These are phyloP conservation scores for Agapornis canus DNA, from an alignment of 2,797 vertebrate genomes.

Conservation along the genomic window DNA sequence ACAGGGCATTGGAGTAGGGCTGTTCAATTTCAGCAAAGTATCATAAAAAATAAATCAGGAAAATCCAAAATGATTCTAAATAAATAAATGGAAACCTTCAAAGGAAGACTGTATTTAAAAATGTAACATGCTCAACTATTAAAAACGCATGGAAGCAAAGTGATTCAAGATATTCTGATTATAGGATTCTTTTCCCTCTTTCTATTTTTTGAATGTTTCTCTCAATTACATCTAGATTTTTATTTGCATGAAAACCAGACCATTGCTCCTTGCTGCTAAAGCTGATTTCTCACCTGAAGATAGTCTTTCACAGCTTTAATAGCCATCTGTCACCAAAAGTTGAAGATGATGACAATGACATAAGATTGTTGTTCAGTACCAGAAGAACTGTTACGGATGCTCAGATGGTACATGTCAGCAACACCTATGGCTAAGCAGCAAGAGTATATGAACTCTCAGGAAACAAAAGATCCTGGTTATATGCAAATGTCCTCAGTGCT, in stretches of 20 bases:
- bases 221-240: not conserved
- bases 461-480: not conserved
- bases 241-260: not conserved
- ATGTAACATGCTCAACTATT: slow-evolving; percentile 13
- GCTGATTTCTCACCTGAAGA: not conserved
- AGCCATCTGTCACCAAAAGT: not conserved
- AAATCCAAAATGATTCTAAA: not conserved
- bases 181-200: not conserved
- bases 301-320: not conserved
- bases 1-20: not conserved
- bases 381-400: not conserved
- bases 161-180: not conserved
- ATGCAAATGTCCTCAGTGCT: not conserved
- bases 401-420: not conserved
- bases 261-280: not conserved
- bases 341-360: not conserved
- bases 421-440: not conserved
- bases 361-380: not conserved
- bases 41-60: not conserved
- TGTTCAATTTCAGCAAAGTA: not conserved
- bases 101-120: not conserved
- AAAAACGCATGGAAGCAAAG: not conserved
- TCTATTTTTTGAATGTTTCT: not conserved
- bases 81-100: not conserved
- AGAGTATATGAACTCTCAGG: not conserved